Evolutionary conservation across 2,888 invertebrate species (phyloP).

Genomic region (Eupithecia vulgata): DNA sequence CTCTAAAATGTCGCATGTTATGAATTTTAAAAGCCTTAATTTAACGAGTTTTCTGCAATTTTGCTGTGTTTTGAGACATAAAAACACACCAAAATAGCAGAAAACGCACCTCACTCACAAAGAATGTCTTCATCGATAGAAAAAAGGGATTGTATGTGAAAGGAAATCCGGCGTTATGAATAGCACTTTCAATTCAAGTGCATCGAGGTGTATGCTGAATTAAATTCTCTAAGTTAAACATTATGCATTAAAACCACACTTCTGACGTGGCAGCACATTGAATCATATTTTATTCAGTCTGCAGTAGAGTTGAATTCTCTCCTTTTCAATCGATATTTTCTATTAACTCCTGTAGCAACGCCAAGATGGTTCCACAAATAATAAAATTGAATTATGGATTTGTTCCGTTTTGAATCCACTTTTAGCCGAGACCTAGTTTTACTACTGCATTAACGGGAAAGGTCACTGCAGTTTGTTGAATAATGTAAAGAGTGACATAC

Average conservation of each 20-base stretch:
- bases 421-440: slow-evolving; percentile 65
- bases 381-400: slow-evolving; percentile 41
- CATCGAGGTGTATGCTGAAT: too few species aligned
- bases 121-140: neutral
- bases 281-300: slow-evolving; percentile 6
- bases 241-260: neutral
- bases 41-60: neutral
- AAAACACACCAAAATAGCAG: too few species aligned
- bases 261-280: neutral
- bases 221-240: neutral
- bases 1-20: slow-evolving; percentile 23
- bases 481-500: slow-evolving; percentile 51
- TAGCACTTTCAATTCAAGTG: too few species aligned
- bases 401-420: slow-evolving; percentile 51
- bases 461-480: slow-evolving; percentile 59
- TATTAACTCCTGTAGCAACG: slow-evolving; percentile 5
- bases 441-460: slow-evolving; percentile 54
- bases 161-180: too few species aligned
- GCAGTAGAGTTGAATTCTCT: neutral
- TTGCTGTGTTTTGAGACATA: neutral
- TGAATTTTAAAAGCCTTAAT: slow-evolving; percentile 6
- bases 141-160: neutral
- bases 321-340: slow-evolving; percentile 4
- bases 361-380: slow-evolving; percentile 20
- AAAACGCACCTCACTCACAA: too few species aligned